Conservation (phyloP, 2,797 vertebrate species). For the Cryptoprocta ferox region DNA sequence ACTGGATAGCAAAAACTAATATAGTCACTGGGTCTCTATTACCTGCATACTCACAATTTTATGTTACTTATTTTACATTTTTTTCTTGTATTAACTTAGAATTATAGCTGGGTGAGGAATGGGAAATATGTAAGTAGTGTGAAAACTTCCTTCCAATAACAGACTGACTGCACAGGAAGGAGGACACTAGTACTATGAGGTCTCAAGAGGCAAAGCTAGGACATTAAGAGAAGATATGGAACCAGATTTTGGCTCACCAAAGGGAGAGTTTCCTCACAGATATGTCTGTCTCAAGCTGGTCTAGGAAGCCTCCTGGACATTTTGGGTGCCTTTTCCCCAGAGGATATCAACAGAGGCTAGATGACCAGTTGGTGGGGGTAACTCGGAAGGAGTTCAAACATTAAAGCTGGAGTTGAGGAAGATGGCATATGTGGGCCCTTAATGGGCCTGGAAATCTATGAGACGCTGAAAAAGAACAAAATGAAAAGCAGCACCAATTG, state of each 20-base stretch:
- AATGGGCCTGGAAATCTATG: neutral
- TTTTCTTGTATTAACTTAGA: neutral
- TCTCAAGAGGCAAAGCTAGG: neutral
- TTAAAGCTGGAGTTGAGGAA: neutral
- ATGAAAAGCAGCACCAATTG: slow-evolving; percentile 52
- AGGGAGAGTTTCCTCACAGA: neutral
- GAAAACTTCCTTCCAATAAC: neutral
- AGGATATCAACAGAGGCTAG: neutral
- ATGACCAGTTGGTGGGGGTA: neutral
- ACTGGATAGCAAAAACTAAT: neutral
- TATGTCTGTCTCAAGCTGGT: neutral
- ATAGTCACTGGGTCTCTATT: neutral
- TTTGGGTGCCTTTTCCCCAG: neutral
- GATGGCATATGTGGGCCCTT: neutral
- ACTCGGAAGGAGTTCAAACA: neutral
- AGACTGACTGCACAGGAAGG: neutral
- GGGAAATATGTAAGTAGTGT: neutral
- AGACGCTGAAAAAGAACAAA: slow-evolving; percentile 43
- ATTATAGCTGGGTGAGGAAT: neutral
- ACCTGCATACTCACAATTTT: neutral
- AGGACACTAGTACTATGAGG: neutral
- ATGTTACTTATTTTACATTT: neutral
- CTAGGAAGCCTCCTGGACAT: neutral
- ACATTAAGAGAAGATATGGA: neutral
- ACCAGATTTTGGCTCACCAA: neutral